Evolutionary conservation across 2,797 vertebrate genomes (phyloP).

Genomic region (Pseudopleuronectes americanus): DNA sequence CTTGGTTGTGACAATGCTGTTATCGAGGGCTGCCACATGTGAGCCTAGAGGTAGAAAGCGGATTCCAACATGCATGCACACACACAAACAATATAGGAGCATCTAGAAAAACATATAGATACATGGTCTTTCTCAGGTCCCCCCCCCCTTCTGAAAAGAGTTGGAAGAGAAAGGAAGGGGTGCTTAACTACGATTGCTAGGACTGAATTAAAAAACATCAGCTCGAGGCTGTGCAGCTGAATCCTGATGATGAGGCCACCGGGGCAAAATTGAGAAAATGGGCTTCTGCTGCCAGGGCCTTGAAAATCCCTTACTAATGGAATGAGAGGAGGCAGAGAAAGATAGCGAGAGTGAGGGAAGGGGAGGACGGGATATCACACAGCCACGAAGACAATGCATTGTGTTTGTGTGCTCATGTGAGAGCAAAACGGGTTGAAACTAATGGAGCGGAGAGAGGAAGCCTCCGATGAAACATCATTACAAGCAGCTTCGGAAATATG

Average conservation of each 20-base stretch:
- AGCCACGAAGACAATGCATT: slow-evolving; percentile 64
- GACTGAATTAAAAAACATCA: slow-evolving; percentile 81
- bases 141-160: slow-evolving; percentile 34
- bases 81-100: background rate
- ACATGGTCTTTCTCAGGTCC: slow-evolving; percentile 26
- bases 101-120: slow-evolving; percentile 13
- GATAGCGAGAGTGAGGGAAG: slow-evolving; percentile 43
- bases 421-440: slow-evolving; percentile 64
- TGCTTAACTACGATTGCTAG: slow-evolving; percentile 72
- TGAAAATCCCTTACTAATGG: slow-evolving; percentile 81
- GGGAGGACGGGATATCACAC: slow-evolving; percentile 47
- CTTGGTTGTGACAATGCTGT: slow-evolving; percentile 67
- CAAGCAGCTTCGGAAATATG: slow-evolving; percentile 69
- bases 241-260: slow-evolving; percentile 72
- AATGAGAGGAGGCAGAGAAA: slow-evolving; percentile 73
- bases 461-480: slow-evolving; percentile 71
- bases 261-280: slow-evolving; percentile 76
- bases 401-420: slow-evolving; percentile 54
- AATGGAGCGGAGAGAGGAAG: slow-evolving; percentile 70
- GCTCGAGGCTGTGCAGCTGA: slow-evolving; percentile 66
- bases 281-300: slow-evolving; percentile 70
- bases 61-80: slow-evolving; percentile 19
- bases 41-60: slow-evolving; percentile 70
- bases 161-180: slow-evolving; percentile 43
- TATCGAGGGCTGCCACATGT: slow-evolving; percentile 84